Percentiles rank a stretch among this genome's conserved stretches.
Evolutionary conservation across 1,140 invertebrate species (phyloP).

Genomic region (Drosophila watanabei): DNA sequence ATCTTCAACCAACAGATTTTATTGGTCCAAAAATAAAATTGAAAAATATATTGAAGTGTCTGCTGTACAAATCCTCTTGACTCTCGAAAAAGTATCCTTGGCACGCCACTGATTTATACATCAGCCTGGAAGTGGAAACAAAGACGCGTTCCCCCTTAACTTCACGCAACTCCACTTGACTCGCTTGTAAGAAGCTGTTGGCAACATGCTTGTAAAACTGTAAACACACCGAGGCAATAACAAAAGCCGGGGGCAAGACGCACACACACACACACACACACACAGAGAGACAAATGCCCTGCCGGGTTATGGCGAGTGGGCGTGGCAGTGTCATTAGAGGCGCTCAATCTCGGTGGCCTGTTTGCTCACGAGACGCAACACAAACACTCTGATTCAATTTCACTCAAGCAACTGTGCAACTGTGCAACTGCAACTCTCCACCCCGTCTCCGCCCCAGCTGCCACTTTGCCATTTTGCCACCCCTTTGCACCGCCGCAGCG

Average conservation of each 20-base stretch:
- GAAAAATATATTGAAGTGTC: not conserved
- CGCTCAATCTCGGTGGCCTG: constrained; percentile 55
- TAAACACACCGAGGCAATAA: constrained; percentile 55
- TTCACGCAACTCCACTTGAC: constrained; percentile 28
- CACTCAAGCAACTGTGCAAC: constrained; percentile 39
- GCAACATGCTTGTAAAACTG: constrained; percentile 74
- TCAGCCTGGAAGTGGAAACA: not conserved
- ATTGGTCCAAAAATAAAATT: not conserved
- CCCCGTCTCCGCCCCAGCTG: not conserved
- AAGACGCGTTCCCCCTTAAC: not conserved
- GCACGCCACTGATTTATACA: not conserved
- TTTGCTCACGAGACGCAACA: constrained; percentile 51
- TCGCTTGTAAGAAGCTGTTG: constrained; percentile 64
- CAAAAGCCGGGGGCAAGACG: too few species aligned
- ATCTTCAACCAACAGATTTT: not conserved
- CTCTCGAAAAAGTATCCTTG: not conserved
- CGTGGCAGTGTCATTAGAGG: constrained; percentile 56
- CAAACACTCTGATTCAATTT: constrained; percentile 64
- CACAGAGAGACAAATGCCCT: not conserved
- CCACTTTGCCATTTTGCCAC: not conserved
- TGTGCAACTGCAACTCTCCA: constrained; percentile 26
- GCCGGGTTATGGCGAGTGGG: constrained; percentile 29
- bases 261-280: not conserved
- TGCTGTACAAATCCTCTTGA: not conserved
- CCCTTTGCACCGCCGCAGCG: too few species aligned